Evolutionary conservation across 2,888 invertebrate genomes (phyloP), one percentile per base, ranked within the genome.

Genomic region (Epistrophella euchroma): DNA sequence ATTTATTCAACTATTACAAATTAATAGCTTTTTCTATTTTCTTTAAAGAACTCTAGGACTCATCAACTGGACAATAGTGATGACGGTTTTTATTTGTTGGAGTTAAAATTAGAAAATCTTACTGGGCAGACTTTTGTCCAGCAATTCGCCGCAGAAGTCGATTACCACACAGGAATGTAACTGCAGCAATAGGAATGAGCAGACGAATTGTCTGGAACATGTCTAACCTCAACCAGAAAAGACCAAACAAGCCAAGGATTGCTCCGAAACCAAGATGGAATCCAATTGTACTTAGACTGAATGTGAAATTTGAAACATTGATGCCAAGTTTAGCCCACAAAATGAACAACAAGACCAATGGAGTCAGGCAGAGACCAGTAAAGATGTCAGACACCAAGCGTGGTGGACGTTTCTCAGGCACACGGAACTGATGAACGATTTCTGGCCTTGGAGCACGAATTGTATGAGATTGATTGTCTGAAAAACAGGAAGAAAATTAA

Each of bases 161-260:
- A 92, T 98, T 98, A 2, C 99, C 99, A 83, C 97, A 95, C 47
- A 99, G 94, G 94, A 99, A 99, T 76, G 99, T 98, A 88, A 98
- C 94, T 47, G 96, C 93, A 77, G 96, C 98, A 75, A 99, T 94
- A 81, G 97, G 95, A 88, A 97, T 93, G 89, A 99, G 94, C 93
- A 97, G 98, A 89, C 97, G 96, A 89, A 98, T 93, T 19, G 99
- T 98, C 88, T 96, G 95, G 94, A 99, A 99, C 99, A 99, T 99
- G 91, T 98, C 96, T 89, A 99, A 94, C 91, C 96, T 94, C 89
- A 98, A 93, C 98, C 99, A 99, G 93, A 99, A 98, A 90, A 96
- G 93, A 72, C 95, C 96, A 93, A 98, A 99, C 74, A 99, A 94
- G 0, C 94, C 94, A 90, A 99, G 96, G 77, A 98, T 98, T 95